Evolutionary conservation across 2,113 vertebrate species (phyloP), one percentile per base, ranked within the genome.

Genomic region (Planiliza haematocheilus): DNA sequence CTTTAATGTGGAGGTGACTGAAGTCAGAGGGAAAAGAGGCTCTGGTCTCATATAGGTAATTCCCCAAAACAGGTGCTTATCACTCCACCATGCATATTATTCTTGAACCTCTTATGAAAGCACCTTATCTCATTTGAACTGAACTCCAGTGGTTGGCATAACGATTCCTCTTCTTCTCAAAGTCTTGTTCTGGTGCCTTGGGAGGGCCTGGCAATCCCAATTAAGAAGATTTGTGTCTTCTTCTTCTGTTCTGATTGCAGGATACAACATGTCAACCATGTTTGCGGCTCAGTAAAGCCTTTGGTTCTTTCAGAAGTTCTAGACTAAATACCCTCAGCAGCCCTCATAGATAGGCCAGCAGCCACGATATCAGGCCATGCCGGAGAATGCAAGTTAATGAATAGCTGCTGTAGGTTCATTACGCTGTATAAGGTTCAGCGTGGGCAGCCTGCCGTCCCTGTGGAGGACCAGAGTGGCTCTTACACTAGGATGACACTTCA

Each of bases 381-480:
- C 24, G 58, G 10, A 77, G 37, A 46, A 59, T 20, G 17, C 4
- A 3, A 61, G 18, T 24, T 68, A 79, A 75, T 76, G 71, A 63
- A 84, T 51, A 61, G 53, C 43, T 48, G 68, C 53, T 74, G 64
- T 46, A 52, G 42, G 49, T 73, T 81, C 45, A 74, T 64, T 63
- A 61, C 36, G 48, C 21, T 17, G 45, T 52, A 48, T 20, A 57
- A 41, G 38, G 20, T 50, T 46, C 41, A 56, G 58, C 8, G 17
- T 51, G 36, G 53, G 51, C 45, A 34, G 62, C 12, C 16, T 1
- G 24, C 20, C 43, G 59, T 70, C 63, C 68, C 69, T 14, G 68
- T 57, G 69, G 73, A 69, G 48, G 69, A 37, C 62, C 39, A 49
- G 73, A 77, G 64, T 61, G 53, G 69, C 60, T 81, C 64, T 61